Base-by-base conservation (phyloP, 2,113 vertebrate species). In the Sylvietta virens region DNA sequence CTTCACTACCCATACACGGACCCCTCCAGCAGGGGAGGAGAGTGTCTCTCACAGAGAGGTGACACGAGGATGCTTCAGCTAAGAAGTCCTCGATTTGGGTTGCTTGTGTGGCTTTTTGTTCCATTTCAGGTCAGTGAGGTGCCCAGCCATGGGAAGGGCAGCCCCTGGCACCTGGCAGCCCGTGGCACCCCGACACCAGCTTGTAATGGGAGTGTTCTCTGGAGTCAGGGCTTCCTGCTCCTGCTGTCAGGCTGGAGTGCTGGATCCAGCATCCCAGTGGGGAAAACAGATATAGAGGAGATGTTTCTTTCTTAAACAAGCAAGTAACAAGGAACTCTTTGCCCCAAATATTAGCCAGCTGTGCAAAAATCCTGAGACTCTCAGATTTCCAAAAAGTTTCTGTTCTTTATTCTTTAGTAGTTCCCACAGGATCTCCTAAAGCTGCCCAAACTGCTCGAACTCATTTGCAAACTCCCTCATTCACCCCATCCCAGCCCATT, bases 11-110 rank as follows among this genome's bases (percentile, higher is more conserved):
- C 40, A 22, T 2, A 9, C 8, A 2, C 0, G 21, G 20, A 16
- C 28, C 28, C 3, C 3, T 3, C 12, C 7, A 9, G 20, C 24
- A 2, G 1, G 11, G 21, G 4, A 81, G 57, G 30, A 40, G 10
- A 12, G 8, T 15, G 7, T 30, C 19, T 28, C 3, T 40, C 64
- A 37, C 1, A 0, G 28, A 50, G 30, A 10, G 18, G 35, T 35
- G 62, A 16, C 45, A 74, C 1, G 3, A 64, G 35, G 50, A 42
- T 20, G 15, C 3, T 27, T 31, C 58, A 67, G 7, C 15, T 54
- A 40, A 23, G 19, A 56, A 87, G 27, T 20, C 27, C 31, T 89
- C 0, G 0, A 1, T 70, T 42, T 33, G 48, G 23, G 22, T 37
- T 62, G 21, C 23, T 33, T 2, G 0, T 18, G 5, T 2, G 35